Conservation (phyloP, 1,140 invertebrate species). For the Dendroctonus valens region DNA sequence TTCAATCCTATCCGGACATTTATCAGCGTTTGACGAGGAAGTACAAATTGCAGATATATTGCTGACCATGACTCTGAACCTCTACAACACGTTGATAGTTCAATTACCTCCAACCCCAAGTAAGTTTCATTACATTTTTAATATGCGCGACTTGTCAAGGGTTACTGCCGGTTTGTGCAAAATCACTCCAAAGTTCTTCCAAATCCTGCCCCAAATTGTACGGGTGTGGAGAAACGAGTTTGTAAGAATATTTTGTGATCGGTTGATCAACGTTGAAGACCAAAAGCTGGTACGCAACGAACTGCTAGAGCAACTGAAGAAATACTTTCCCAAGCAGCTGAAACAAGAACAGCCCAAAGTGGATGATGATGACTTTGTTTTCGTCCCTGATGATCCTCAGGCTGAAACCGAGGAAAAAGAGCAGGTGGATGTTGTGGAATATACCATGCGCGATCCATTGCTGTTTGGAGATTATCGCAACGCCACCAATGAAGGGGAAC, state of each 20-base stretch:
- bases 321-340: constrained; percentile 50
- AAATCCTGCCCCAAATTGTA: constrained; percentile 67
- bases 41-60: constrained; percentile 67
- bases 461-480: constrained; percentile 83
- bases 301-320: constrained; percentile 54
- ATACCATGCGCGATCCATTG: constrained; percentile 74
- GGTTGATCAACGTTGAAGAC: constrained; percentile 72
- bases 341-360: constrained; percentile 21
- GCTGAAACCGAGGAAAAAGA: constrained; percentile 50
- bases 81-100: constrained; percentile 77
- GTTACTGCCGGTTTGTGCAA: constrained; percentile 77
- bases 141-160: constrained; percentile 83
- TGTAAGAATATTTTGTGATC: constrained; percentile 78
- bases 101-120: constrained; percentile 87
- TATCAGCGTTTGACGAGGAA: constrained; percentile 64
- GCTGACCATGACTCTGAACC: constrained; percentile 73
- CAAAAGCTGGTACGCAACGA: constrained; percentile 52
- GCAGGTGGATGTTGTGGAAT: constrained; percentile 61
- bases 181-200: constrained; percentile 66
- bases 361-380: constrained; percentile 37
- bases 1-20: constrained; percentile 77
- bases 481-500: constrained; percentile 72
- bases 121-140: constrained; percentile 94
- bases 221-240: constrained; percentile 90
- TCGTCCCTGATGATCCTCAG: constrained; percentile 38